Evolutionary conservation across 2,113 vertebrate genomes (phyloP), one percentile per base, ranked within the genome.

Genomic region (Brachyhypopomus gauderio): DNA sequence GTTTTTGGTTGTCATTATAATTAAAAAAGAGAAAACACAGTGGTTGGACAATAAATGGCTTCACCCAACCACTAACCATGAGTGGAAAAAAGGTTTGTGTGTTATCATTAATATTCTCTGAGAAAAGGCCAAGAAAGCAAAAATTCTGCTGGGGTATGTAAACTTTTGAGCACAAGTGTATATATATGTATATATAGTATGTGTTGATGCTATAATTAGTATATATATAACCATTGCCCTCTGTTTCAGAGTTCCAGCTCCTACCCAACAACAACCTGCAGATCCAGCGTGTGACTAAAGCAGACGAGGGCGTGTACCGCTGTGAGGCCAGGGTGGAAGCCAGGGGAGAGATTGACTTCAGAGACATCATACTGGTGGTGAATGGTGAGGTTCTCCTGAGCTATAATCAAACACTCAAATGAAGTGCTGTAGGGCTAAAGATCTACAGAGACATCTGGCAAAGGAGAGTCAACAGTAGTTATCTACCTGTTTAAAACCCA

Each of bases 271-370:
- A 97, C 92, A 98, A 97, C 90, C 94, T 99, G 7, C 97, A 97
- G 92, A 95, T 99, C 91, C 94, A 95, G 81, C 95, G 93, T 84
- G 96, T 99, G 89, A 97, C 92, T 90, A 99, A 98, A 91, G 96
- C 93, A 3, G 96, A 99, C 81, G 97, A 98, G 93, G 97, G 97
- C 16, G 94, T 97, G 85, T 99, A 98, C 88, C 95, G 98, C 81
- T 99, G 98, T 71, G 98, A 99, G 91, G 98, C 97, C 82, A 94
- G 97, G 90, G 97, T 99, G 36, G 97, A 98, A 88, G 96, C 97
- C 4, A 93, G 98, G 25, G 98, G 98, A 58, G 98, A 99, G 92
- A 98, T 99, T 78, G 96, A 99, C 81, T 99, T 98, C 84, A 95
- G 96, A 75, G 97, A 99, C 89, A 98, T 99, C 81, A 93, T 93